Base-by-base conservation (phyloP, 2,797 vertebrate species). In the Halcyon badia region DNA sequence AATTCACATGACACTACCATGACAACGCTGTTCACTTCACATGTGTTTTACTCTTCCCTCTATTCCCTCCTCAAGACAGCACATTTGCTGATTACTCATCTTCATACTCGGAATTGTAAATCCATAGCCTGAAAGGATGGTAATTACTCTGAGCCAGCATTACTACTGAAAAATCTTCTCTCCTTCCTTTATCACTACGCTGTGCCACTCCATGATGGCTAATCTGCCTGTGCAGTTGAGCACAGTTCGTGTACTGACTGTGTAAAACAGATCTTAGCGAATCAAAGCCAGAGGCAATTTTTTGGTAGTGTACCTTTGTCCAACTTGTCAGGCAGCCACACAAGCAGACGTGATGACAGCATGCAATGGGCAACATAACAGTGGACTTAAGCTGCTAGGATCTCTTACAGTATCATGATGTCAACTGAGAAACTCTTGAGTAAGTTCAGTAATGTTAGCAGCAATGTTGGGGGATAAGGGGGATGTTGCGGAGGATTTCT, bases 361-460 rank as follows among this genome's bases (percentile, higher is more conserved):
- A 69, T 1, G 2, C 2, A 73, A 26, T 8, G 5, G 14, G 44
- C 39, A 90, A 85, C 0, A 1, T 1, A 80, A 48, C 0, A 62
- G 14, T 2, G 19, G 21, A n/a, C 39, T n/a, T 64, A 6, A 46
- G 64, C 24, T 80, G 19, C 15, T 42, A n/a, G 12, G 5, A n/a
- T 66, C 24, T 78, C 80, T 41, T 61, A 33, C 11, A 41, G 21
- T 22, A 86, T 22, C 17, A 62, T 56, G 26, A 73, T 9, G 33
- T 8, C 35, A 49, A 60, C 54, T 76, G 62, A 94, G 39, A 72
- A 81, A 51, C 33, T n/a, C 31, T 13, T 60, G 9, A 83, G 26
- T 61, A 90, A 66, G 42, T 89, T 54, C 35, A 61, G 26, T 35
- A 69, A 54, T 42, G 20, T 21, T 17, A 92, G 13, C 1, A 0